Percentiles rank a stretch among this genome's conserved stretches.
Conservation (phyloP, 2,888 invertebrate species). For the Drosophila setosimentum region DNA sequence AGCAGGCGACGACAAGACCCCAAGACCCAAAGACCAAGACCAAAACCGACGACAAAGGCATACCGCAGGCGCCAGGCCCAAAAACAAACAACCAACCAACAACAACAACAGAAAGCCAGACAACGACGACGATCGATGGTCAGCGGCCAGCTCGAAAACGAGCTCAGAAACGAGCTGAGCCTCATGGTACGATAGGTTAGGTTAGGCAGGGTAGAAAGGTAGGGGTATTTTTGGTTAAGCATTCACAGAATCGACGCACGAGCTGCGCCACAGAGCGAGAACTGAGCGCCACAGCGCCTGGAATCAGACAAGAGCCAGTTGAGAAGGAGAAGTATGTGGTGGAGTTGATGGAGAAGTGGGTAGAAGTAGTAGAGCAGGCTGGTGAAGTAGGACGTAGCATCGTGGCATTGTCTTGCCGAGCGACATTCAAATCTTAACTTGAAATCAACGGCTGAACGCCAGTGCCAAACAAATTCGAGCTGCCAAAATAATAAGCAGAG, state of each 20-base stretch:
- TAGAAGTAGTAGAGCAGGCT: background rate
- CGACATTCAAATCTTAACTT: constrained; percentile 84
- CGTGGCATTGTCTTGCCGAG: constrained; percentile 61
- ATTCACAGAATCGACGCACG: constrained; percentile 69
- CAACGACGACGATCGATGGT: constrained; percentile 49
- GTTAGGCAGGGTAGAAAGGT: constrained; percentile 1
- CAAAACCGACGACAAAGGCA: constrained; percentile 80
- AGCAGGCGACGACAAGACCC: constrained; percentile 72
- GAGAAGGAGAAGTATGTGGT: background rate
- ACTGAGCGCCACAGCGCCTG: constrained; percentile 34
- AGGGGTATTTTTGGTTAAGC: constrained; percentile 17
- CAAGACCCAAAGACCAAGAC: constrained; percentile 38
- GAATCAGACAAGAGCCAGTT: constrained; percentile 18
- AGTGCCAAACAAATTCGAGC: constrained; percentile 80
- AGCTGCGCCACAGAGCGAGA: constrained; percentile 26
- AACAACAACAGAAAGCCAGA: constrained; percentile 45
- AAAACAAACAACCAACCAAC: constrained; percentile 52
- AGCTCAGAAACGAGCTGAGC: constrained; percentile 45
- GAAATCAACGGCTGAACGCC: constrained; percentile 78
- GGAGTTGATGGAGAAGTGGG: constrained; percentile 2
- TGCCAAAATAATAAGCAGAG: constrained; percentile 80
- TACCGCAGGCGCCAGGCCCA: constrained; percentile 84
- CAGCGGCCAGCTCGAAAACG: constrained; percentile 53
- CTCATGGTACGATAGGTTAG: background rate
- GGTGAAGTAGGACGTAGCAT: constrained; percentile 8